These are phyloP conservation scores for Astreopora myriophthalma DNA, from an alignment of 64 coral and sea anemone species.

Conservation along the genomic window DNA sequence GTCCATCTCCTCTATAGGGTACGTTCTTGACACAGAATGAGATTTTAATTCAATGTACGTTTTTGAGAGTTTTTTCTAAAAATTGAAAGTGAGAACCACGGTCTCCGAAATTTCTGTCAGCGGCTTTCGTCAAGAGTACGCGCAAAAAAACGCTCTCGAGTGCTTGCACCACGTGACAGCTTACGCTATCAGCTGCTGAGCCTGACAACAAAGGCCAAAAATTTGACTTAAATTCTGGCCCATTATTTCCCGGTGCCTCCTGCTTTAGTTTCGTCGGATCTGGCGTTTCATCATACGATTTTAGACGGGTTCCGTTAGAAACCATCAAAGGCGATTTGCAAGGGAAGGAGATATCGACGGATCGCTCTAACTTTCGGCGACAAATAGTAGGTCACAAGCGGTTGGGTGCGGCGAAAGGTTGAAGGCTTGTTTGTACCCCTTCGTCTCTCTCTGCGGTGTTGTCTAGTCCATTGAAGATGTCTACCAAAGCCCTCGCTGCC, in stretches of 20 bases:
- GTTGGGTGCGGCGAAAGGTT: slow-evolving; percentile 93
- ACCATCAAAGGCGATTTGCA: slow-evolving; percentile 1
- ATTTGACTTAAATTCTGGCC: slow-evolving; percentile 78
- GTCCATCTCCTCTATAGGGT: too few species aligned
- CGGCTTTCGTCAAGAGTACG: slow-evolving; percentile 11
- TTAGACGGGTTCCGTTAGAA: slow-evolving; percentile 9
- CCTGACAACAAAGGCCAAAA: slow-evolving; percentile 93
- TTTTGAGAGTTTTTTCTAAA: too few species aligned
- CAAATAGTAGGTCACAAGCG: slow-evolving; percentile 53
- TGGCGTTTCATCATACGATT: slow-evolving; percentile 40
- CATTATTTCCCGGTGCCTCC: slow-evolving; percentile 86
- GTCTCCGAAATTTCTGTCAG: background rate
- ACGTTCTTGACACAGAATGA: too few species aligned
- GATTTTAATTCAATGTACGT: too few species aligned
- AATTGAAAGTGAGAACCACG: background rate
- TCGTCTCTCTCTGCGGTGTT: slow-evolving; percentile 87
- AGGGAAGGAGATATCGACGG: background rate
- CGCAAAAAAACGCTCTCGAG: background rate
- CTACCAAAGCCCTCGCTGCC: slow-evolving; percentile 94
- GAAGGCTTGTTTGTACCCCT: slow-evolving; percentile 94
- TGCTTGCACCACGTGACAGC: slow-evolving; percentile 69
- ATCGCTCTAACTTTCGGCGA: slow-evolving; percentile 39
- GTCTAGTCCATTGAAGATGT: slow-evolving; percentile 76
- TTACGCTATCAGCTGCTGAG: slow-evolving; percentile 83
- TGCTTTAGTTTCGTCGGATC: slow-evolving; percentile 61